Evolutionary conservation across 2,797 vertebrate species (phyloP), one percentile per base, ranked within the genome.

Genomic region (Coracias cyanogaster): DNA sequence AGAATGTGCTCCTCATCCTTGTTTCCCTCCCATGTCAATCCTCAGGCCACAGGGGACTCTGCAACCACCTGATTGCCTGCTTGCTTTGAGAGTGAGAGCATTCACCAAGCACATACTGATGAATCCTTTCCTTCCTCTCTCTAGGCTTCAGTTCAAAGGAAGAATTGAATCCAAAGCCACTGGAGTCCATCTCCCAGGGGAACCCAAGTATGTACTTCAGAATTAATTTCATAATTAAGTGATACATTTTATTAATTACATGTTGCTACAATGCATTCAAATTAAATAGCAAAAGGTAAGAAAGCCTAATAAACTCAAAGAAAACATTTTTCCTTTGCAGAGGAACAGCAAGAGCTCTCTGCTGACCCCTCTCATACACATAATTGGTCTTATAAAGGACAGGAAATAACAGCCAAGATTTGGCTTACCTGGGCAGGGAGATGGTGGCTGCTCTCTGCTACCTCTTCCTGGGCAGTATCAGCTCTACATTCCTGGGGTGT

Each of bases 131-230:
- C 55, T 97, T 96, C 58, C 62, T 73, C 67, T 97, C 96, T 98
- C 86, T 95, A 99, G 99, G 98, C 80, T 98, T 98, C 89, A 97
- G 79, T 45, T 74, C 98, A 91, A 98, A 97, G 79, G 98, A 99
- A 96, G 98, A 99, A 83, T 91, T 98, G 41, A 96, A 97, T 90
- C 97, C 97, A 8, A 98, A 98, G 97, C 96, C 97, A 1, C 97
- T 96, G 55, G 99, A 99, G 43, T 96, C 98, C 13, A 95, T 89
- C 49, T 97, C 98, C 61, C 98, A 98, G 86, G 99, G 99, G 98
- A 99, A 99, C 93, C 98, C 98, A 96, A 99, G 99, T 99, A 99
- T 4, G 98, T 98, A 70, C 54, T 71, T 66, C 55, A 80, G 46
- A 91, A 88, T 91, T 89, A 79, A 89, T 49, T 74, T 82, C 49